phyloP scores from a whole-genome alignment of 2,888 invertebrate species.

The Ennomos erosarius region DNA sequence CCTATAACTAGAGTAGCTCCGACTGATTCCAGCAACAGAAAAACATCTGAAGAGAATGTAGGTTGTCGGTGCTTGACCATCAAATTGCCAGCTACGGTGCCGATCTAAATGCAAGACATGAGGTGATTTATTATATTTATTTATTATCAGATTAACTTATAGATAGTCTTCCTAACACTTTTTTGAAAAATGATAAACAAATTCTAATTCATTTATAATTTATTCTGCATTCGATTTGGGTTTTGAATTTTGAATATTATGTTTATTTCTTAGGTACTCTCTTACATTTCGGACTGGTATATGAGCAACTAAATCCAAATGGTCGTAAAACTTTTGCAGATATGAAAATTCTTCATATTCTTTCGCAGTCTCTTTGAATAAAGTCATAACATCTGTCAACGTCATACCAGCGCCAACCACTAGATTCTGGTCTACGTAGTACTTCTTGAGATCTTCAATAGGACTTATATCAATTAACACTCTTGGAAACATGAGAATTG shows the following conservation, averaged over 20 bases:
- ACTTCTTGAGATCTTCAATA: conserved; percentile 82
- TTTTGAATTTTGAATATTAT: too few species aligned
- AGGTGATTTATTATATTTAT: too few species aligned
- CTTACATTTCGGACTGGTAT: conserved; percentile 90
- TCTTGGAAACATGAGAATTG: conserved; percentile 70
- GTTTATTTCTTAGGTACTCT: conserved; percentile 19
- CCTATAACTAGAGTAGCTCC: conserved; percentile 82
- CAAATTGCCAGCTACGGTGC: conserved; percentile 88
- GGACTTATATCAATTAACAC: conserved; percentile 87
- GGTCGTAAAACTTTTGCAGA: conserved; percentile 85
- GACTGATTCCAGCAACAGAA: conserved; percentile 83
- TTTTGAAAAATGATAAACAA: too few species aligned
- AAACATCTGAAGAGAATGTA: conserved; percentile 88
- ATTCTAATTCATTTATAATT: background rate
- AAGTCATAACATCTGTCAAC: conserved; percentile 82
- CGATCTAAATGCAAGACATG: conserved; percentile 69
- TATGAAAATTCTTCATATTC: conserved; percentile 82
- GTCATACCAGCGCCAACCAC: conserved; percentile 86
- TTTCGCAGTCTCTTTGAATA: conserved; percentile 67
- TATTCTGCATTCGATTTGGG: background rate
- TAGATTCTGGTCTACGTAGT: conserved; percentile 72
- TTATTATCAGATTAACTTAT: too few species aligned
- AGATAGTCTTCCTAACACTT: too few species aligned
- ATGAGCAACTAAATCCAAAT: conserved; percentile 89
- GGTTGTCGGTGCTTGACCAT: conserved; percentile 86